A percentile compares a stretch with the other conserved stretches of the same genome.
phyloP scores from a whole-genome alignment of 2,113 vertebrate species.

The Stictonetta naevosa region DNA sequence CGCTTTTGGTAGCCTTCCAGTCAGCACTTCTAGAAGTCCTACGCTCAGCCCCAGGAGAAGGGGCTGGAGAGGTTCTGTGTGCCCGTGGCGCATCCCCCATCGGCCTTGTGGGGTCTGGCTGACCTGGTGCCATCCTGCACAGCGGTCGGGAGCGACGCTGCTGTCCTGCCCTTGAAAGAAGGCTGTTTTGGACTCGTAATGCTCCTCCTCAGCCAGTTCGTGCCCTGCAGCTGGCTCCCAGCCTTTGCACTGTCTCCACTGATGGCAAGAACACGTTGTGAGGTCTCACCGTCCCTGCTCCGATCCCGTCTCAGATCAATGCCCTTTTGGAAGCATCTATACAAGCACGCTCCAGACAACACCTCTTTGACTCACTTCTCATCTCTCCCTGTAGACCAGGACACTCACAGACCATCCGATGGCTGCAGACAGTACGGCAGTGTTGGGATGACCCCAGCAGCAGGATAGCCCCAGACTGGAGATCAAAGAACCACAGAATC shows the following conservation, averaged over 20 bases:
- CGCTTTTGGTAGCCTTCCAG: neutral
- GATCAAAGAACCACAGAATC: neutral
- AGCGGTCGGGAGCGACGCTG: fast-evolving
- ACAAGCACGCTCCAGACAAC: neutral
- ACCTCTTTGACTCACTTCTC: neutral
- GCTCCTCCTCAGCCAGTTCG: neutral
- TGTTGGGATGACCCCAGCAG: neutral
- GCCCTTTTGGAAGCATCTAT: neutral
- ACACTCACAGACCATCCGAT: neutral
- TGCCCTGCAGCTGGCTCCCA: neutral
- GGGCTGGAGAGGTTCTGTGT: neutral
- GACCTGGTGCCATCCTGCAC: neutral
- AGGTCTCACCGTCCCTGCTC: neutral
- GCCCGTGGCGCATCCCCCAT: neutral
- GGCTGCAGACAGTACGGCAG: neutral
- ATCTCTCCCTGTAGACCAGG: neutral
- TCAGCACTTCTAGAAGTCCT: neutral
- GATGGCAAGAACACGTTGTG: neutral
- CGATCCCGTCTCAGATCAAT: neutral
- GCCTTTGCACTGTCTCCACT: fast-evolving
- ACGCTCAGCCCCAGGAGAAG: neutral
- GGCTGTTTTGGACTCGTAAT: fast-evolving
- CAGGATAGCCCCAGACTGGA: neutral
- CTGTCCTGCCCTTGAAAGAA: neutral
- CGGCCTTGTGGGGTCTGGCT: neutral